Base-by-base conservation (phyloP, 1,140 invertebrate species). In the Apis cerana region DNA sequence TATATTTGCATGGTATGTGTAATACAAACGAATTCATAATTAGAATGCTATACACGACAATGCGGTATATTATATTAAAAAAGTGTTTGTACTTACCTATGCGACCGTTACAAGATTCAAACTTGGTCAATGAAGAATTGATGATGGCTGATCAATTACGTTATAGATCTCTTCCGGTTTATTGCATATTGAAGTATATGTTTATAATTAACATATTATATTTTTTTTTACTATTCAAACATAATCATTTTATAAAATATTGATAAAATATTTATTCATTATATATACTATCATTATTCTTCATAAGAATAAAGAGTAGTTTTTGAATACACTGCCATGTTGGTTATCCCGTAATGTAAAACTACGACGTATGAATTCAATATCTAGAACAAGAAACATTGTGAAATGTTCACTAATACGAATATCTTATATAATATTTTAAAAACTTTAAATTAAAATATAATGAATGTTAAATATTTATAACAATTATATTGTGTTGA, bases 81-180 rank as follows among this genome's bases (percentile, higher is more conserved):
- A 68, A 48, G 61, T 23, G 43, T 70, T 79, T 59, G 48, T 68
- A 78, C 79, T 79, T 82, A 74, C 76, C 78, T 64, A 52, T 12
- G 19, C n/a, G 81, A 87, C 86, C 86, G 86, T 87, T 87, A 80
- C 81, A 79, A 80, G 74, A 87, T 87, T 87, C 81, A 87, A 87
- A 87, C 85, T 87, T 82, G 81, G 68, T 69, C 74, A 86, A 82
- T 71, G 69, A 59, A 56, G 58, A 77, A 54, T 75, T 64, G 50
- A 59, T n/a, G 58, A 86, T 86, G 83, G 83, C 79, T 77, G 79
- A 83, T 70, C 69, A 43, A 48, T 75, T 81, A 62, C 33, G 52
- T 48, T 54, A 52, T 23, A 43, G 19, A 81, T 21, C 11, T 2
- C 54, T 76, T 82, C 80, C 64, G 80, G 74, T 82, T 59, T 76